Conservation (phyloP, 2,888 invertebrate genomes). For the Dendrolimus houi region DNA sequence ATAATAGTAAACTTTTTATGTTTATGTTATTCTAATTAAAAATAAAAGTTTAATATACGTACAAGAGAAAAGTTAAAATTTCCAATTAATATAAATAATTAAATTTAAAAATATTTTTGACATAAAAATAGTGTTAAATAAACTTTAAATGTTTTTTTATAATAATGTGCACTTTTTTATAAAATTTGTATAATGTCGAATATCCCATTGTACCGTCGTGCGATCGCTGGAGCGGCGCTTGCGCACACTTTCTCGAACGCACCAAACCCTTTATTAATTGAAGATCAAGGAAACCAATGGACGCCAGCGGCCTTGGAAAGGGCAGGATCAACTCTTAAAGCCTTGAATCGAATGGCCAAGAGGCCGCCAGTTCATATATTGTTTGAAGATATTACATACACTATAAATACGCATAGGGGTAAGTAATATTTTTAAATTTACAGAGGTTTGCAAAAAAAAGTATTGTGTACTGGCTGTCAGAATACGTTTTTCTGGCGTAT, state of each 20-base stretch:
- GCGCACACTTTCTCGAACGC: constrained; percentile 31
- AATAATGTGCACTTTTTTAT: background rate
- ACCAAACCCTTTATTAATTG: constrained; percentile 22
- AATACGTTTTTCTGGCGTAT: no score
- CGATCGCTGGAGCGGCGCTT: constrained; percentile 55
- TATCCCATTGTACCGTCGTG: constrained; percentile 54
- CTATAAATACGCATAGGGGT: constrained; percentile 66
- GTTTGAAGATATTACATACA: constrained; percentile 76
- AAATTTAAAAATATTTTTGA: no score
- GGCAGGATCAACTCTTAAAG: constrained; percentile 67
- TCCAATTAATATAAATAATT: no score
- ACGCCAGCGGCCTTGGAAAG: constrained; percentile 66
- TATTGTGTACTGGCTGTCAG: no score
- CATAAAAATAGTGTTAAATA: no score
- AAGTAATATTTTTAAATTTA: constrained; percentile 9
- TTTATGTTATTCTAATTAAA: no score
- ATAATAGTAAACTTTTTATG: no score
- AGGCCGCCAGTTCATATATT: constrained; percentile 76
- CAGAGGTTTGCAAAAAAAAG: no score
- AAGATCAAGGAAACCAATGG: constrained; percentile 52
- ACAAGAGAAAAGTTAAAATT: no score
- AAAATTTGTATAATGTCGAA: constrained; percentile 38
- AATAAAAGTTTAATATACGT: no score
- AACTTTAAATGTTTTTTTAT: background rate
- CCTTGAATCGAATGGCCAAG: constrained; percentile 74